phyloP scores from a whole-genome alignment of 2,888 invertebrate genomes.

The Camponotus fellah region DNA sequence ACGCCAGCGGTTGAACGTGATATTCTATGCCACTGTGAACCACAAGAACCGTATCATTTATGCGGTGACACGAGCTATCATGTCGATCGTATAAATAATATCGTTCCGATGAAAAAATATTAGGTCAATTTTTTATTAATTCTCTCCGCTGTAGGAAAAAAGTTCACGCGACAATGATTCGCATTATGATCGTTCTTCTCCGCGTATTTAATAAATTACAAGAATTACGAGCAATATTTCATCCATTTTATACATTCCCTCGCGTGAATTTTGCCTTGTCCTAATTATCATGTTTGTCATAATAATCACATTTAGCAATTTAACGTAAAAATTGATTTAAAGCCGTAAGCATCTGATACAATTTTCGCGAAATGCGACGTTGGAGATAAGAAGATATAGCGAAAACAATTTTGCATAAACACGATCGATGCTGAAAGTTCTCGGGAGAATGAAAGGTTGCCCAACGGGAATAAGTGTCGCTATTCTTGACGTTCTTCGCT shows the following conservation, averaged over 20 bases:
- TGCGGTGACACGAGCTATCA: not conserved
- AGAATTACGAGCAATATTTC: not conserved
- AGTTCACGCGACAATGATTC: not conserved
- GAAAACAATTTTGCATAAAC: conserved; percentile 19
- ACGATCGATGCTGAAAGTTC: conserved; percentile 23
- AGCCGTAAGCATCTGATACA: not conserved
- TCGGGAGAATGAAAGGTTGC: not conserved
- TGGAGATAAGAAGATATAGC: not conserved
- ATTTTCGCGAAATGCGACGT: not conserved
- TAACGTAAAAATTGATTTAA: conserved; percentile 17
- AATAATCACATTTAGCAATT: not conserved
- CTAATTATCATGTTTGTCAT: not conserved
- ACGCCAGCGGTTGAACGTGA: conserved; percentile 3
- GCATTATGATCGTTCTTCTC: too few relatives aligned
- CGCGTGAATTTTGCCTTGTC: not conserved
- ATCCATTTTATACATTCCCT: not conserved
- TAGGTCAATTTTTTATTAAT: not conserved
- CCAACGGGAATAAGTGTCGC: not conserved
- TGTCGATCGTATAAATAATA: not conserved
- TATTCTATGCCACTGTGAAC: not conserved
- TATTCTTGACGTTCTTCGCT: not conserved
- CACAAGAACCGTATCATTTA: conserved; percentile 28
- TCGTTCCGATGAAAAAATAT: not conserved
- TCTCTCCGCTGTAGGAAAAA: not conserved
- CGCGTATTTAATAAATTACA: not conserved